Conservation (phyloP, 2,888 invertebrate species). For the Troides helena region DNA sequence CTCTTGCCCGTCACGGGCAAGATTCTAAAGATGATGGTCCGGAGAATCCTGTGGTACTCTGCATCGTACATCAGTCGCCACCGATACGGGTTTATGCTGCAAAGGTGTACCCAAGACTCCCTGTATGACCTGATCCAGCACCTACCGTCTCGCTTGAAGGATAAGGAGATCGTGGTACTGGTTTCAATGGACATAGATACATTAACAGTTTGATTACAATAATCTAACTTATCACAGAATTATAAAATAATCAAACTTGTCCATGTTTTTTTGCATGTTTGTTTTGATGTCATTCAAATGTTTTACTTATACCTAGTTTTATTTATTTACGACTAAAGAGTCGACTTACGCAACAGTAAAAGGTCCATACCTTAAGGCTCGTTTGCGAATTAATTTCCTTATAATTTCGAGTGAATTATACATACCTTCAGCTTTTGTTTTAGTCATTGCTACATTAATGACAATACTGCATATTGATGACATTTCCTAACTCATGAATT, state of each 20-base stretch:
- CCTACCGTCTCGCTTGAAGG: no score
- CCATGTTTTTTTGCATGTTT: conserved; percentile 2
- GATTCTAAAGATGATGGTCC: no score
- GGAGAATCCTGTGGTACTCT: no score
- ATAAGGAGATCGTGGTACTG: no score
- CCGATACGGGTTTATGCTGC: no score
- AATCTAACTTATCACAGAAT: background rate
- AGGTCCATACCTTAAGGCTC: conserved; percentile 1
- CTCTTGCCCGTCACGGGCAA: no score
- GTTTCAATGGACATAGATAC: no score
- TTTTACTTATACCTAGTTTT: conserved; percentile 20
- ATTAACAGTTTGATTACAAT: background rate
- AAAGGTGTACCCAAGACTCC: no score
- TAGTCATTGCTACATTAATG: background rate
- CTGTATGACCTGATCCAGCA: no score
- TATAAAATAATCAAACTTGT: background rate
- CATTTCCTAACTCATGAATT: no score
- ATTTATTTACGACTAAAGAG: conserved; percentile 13
- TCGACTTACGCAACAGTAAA: background rate
- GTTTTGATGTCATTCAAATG: conserved; percentile 5
- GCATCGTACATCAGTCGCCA: no score
- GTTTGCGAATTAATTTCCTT: conserved; percentile 16
- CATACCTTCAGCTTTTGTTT: background rate
- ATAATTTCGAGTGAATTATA: background rate
- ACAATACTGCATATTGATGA: background rate